Conservation (phyloP, 2,797 vertebrate genomes). For the Crax fasciolata region DNA sequence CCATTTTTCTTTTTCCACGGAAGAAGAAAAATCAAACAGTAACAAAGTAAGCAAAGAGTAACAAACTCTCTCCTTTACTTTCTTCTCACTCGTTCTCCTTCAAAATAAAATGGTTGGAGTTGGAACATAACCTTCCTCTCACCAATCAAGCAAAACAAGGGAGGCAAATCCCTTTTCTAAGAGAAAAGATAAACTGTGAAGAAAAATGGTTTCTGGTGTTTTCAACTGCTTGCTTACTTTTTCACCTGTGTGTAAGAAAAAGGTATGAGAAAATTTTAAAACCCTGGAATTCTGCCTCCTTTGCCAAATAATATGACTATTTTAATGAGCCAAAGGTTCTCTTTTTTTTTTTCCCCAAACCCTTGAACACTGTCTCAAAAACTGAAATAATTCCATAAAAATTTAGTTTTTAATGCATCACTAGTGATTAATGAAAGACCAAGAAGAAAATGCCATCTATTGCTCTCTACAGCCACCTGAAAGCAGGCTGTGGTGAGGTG, state of each 20-base stretch:
- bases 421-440: background rate
- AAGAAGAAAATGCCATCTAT: background rate
- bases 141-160: slow-evolving; percentile 1
- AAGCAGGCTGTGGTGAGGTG: too few species aligned
- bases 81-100: background rate
- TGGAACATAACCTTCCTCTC: background rate
- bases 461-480: too few species aligned
- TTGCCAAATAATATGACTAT: background rate
- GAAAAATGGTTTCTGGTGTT: background rate
- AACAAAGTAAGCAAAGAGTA: slow-evolving; percentile 17
- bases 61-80: background rate
- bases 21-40: slow-evolving; percentile 17
- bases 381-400: background rate
- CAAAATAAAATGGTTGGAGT: background rate
- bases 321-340: background rate
- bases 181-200: background rate
- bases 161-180: background rate
- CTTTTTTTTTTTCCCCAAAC: background rate
- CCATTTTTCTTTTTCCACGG: slow-evolving; percentile 12
- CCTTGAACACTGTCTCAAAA: background rate
- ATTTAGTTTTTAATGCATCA: background rate
- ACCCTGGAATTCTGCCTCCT: background rate
- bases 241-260: background rate
- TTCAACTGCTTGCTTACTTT: background rate
- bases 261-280: background rate